phyloP scores from a whole-genome alignment of 2,113 vertebrate species.

The Hypanus sabinus region DNA sequence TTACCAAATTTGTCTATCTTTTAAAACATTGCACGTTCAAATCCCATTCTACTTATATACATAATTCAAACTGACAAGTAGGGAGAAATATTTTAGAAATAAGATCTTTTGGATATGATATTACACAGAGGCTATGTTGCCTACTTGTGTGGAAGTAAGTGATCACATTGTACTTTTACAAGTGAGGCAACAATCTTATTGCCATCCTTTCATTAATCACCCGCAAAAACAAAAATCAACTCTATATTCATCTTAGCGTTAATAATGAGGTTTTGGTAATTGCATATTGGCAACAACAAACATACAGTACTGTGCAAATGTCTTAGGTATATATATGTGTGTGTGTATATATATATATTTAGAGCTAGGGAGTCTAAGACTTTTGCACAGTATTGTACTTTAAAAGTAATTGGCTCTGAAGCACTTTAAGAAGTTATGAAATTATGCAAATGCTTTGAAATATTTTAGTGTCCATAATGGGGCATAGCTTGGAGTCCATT shows the following conservation, averaged over 20 bases:
- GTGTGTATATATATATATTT: no score
- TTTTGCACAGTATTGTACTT: neutral
- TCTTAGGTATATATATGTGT: no score
- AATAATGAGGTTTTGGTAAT: neutral
- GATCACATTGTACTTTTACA: neutral
- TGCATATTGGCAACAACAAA: neutral
- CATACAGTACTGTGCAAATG: no score
- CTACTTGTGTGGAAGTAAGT: neutral
- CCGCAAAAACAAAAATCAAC: conserved; percentile 3
- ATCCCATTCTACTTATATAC: neutral
- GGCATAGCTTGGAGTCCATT: no score
- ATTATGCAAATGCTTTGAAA: neutral
- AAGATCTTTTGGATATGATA: neutral
- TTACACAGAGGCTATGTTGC: neutral
- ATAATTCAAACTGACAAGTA: neutral
- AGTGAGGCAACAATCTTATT: neutral
- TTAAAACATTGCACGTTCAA: neutral
- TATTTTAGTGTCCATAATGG: no score
- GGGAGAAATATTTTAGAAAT: neutral
- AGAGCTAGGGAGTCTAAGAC: no score
- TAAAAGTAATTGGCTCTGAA: neutral
- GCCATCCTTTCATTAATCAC: neutral
- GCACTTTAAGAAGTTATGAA: neutral
- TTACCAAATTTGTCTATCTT: neutral
- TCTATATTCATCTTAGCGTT: neutral